Conservation (phyloP, 2,113 vertebrate species). For the Campylomormyrus numenius region DNA sequence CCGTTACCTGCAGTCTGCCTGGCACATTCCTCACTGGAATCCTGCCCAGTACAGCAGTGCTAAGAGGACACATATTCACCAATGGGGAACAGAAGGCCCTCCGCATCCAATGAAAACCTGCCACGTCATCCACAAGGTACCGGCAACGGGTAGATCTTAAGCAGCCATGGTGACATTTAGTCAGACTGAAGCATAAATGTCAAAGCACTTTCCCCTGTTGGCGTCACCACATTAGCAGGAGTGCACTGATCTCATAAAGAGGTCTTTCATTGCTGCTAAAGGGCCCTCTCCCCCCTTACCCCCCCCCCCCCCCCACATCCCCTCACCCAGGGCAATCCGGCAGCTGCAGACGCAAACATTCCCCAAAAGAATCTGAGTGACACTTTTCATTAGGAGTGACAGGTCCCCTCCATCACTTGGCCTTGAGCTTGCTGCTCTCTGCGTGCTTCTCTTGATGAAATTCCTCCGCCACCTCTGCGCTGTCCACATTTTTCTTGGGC, state of each 20-base stretch:
- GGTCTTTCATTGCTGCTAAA: neutral
- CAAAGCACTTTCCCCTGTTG: neutral
- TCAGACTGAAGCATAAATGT: neutral
- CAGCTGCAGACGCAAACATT: neutral
- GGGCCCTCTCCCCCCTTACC: neutral
- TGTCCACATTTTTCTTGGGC: neutral
- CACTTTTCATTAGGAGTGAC: conserved; percentile 8
- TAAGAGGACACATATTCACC: neutral
- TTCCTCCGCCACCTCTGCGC: neutral
- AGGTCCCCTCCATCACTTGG: neutral
- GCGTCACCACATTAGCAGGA: neutral
- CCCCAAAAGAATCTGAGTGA: conserved; percentile 3
- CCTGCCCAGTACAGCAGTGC: neutral
- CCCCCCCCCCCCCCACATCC: neutral
- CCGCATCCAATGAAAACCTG: neutral
- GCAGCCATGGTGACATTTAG: neutral
- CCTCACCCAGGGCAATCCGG: neutral
- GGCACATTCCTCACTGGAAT: neutral
- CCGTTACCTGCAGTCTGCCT: neutral
- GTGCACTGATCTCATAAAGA: conserved; percentile 1
- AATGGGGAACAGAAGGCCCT: neutral
- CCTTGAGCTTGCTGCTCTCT: neutral
- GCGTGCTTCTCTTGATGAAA: neutral
- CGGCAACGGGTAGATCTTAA: neutral
- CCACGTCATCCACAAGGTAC: neutral